A percentile compares a stretch with the other conserved stretches of the same genome.
phyloP scores from a whole-genome alignment of 2,797 vertebrate species.

The Amniataba percoides region DNA sequence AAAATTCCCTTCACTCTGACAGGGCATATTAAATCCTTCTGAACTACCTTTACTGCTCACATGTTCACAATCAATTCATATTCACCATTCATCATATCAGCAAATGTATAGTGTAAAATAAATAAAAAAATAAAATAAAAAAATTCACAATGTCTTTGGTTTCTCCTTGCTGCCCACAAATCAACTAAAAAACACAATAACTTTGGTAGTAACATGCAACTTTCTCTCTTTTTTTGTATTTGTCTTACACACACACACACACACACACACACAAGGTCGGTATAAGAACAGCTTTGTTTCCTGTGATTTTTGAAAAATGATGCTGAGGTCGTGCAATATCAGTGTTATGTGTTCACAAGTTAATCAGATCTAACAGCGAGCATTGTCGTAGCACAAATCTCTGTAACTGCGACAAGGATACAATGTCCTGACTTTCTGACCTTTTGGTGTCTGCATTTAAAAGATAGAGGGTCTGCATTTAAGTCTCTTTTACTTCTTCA shows the following conservation, averaged over 20 bases:
- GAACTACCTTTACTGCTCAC: conserved; percentile 37
- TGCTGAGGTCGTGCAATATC: conserved; percentile 16
- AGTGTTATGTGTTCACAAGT: conserved; percentile 18
- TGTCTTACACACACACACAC: conserved; percentile 20
- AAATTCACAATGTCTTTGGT: conserved; percentile 53
- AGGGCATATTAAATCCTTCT: conserved; percentile 3
- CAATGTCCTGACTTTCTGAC: background rate
- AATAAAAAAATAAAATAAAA: background rate
- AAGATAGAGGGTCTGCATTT: conserved; percentile 24
- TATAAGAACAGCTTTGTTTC: conserved; percentile 2
- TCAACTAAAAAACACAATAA: conserved; percentile 32
- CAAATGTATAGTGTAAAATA: conserved; percentile 3
- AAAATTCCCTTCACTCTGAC: background rate
- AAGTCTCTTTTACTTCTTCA: conserved; percentile 7
- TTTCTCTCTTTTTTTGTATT: conserved; percentile 3
- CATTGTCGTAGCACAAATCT: background rate
- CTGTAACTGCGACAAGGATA: background rate
- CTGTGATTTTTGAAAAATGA: conserved; percentile 14
- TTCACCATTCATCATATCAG: conserved; percentile 19
- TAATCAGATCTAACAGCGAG: conserved; percentile 3
- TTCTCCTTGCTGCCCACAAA: conserved; percentile 29
- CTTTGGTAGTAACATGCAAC: conserved; percentile 62
- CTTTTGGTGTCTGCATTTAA: conserved; percentile 13
- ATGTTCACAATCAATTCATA: conserved; percentile 32
- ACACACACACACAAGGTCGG: conserved; percentile 26